phyloP scores from a whole-genome alignment of 2,113 vertebrate genomes.

The Dipodomys merriami region DNA sequence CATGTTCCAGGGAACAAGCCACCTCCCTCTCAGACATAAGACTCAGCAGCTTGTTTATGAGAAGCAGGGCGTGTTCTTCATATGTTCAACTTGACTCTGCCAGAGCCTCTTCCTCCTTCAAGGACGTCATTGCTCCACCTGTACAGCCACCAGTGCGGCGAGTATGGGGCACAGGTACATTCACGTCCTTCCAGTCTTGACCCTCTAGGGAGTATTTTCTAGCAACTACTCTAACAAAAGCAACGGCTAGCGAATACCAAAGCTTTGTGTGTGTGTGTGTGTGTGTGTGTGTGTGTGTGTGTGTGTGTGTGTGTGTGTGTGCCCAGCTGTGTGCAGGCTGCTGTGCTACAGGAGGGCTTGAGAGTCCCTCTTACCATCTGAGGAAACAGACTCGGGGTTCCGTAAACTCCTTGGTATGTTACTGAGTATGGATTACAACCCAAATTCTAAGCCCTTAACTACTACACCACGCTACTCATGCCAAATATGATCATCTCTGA shows the following conservation, averaged over 20 bases:
- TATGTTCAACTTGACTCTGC: neutral
- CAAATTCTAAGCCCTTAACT: neutral
- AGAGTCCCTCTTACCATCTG: neutral
- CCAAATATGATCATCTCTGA: neutral
- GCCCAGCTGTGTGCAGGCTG: neutral
- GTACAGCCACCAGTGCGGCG: too few species aligned
- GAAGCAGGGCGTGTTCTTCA: neutral
- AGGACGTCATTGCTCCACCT: neutral
- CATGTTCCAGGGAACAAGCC: neutral
- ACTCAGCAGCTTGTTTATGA: neutral
- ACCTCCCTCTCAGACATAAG: neutral
- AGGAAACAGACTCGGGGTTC: neutral
- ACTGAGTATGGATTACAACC: accelerated
- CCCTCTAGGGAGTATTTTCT: accelerated
- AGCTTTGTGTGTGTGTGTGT: accelerated
- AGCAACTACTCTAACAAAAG: neutral
- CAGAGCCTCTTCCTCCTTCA: neutral
- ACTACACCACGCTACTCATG: neutral
- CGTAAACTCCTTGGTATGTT: neutral
- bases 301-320: too few species aligned
- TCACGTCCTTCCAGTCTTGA: accelerated
- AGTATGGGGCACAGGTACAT: too few species aligned
- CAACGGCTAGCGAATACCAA: neutral
- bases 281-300: too few species aligned
- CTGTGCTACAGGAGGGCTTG: accelerated